Conservation (phyloP, 1,140 invertebrate genomes). For the Diorhabda sublineata region DNA sequence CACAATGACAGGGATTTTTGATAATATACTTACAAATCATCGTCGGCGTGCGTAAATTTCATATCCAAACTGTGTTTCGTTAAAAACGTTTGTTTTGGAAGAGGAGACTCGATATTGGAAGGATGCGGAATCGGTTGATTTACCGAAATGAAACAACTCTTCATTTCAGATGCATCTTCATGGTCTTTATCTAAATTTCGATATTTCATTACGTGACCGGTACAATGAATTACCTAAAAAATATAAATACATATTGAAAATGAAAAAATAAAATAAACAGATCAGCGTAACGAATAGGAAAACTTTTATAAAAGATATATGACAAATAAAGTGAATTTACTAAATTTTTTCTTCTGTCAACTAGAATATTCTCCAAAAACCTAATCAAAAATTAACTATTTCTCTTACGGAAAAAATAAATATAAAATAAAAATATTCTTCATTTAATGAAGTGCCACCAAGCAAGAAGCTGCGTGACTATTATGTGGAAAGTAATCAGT, state of each 20-base stretch:
- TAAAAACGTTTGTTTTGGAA: constrained; percentile 84
- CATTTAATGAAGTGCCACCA: too few species aligned
- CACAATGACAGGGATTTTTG: background rate
- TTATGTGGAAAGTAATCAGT: too few species aligned
- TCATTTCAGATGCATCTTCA: constrained; percentile 41
- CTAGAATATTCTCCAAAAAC: too few species aligned
- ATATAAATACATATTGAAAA: background rate
- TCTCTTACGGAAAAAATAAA: too few species aligned
- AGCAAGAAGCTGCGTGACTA: too few species aligned
- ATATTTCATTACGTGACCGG: constrained; percentile 66
- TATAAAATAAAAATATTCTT: too few species aligned
- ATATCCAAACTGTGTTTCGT: constrained; percentile 89
- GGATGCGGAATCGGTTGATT: constrained; percentile 89
- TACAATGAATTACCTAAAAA: constrained; percentile 80
- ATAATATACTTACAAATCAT: constrained; percentile 68
- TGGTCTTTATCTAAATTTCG: constrained; percentile 42
- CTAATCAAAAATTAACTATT: too few species aligned
- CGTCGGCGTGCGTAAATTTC: constrained; percentile 91
- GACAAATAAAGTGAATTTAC: too few species aligned
- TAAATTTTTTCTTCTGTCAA: too few species aligned
- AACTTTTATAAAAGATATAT: too few species aligned
- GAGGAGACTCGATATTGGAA: constrained; percentile 84
- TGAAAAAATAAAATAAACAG: too few species aligned
- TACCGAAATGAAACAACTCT: constrained; percentile 67
- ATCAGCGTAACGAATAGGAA: too few species aligned